Base-by-base conservation (phyloP, 2,113 vertebrate genomes). In the Micronycteris hirsuta region DNA sequence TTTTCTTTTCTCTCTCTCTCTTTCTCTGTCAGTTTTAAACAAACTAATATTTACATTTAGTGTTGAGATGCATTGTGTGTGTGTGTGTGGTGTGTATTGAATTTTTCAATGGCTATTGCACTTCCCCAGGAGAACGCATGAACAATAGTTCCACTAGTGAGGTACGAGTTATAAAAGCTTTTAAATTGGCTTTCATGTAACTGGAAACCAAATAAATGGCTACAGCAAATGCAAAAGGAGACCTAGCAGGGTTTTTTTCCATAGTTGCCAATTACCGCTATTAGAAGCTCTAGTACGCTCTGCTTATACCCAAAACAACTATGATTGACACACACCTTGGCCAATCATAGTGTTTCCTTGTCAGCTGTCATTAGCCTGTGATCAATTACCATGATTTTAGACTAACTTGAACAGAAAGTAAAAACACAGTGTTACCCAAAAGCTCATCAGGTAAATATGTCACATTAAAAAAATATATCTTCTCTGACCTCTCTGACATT, bases 401-500 rank as follows among this genome's bases (percentile, higher is more conserved):
- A 94, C 56, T 94, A 84, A 96, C 85, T 89, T 90, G 97, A 98
- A 97, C 96, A 97, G 96, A 98, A 97, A 98, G 94, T 97, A 96
- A 98, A 98, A 98, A 98, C 97, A 97, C 98, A 96, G 97, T 97
- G 98, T 98, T 98, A 98, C 97, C 97, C 96, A 96, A 98, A 96
- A 98, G 97, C 98, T 98, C 98, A 98, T 98, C 98, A 98, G 98
- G 98, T 97, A 98, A 98, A 98, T 98, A 97, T 97, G 96, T 98
- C 96, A 89, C 73, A 94, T 95, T 95, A 94, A 97, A 97, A 98
- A 98, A 98, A 98, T 92, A 97, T 97, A 98, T 98, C 96, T 96
- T 98, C 97, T 96, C 85, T 97, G 98, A 98, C 98, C 98, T 98
- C 95, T 82, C 84, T 98, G 98, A 98, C 98, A 98, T 98, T 98